Evolutionary conservation across 2,113 vertebrate genomes (phyloP).

Genomic region (Equus przewalskii): DNA sequence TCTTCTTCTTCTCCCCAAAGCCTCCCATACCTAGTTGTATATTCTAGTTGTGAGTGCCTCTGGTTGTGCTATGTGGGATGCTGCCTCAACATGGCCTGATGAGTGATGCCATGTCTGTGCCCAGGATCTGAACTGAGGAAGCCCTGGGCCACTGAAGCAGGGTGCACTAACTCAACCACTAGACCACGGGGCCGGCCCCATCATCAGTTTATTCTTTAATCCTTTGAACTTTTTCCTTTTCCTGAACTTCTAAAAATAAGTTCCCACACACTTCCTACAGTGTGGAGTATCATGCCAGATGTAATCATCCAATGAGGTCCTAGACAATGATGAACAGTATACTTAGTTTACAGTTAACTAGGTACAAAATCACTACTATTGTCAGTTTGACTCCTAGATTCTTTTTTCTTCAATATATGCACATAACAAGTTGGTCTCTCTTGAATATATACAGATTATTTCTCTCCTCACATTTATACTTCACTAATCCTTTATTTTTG

Average conservation of each 20-base stretch:
- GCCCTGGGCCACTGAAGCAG: too few species aligned
- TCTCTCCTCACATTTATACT: not conserved
- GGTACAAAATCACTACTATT: not conserved
- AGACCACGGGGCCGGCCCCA: too few species aligned
- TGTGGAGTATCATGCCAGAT: not conserved
- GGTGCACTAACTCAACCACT: too few species aligned
- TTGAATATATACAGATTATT: not conserved
- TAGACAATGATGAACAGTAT: not conserved
- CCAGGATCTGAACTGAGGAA: too few species aligned
- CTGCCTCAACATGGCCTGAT: too few species aligned
- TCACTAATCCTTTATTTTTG: slow-evolving; percentile 24
- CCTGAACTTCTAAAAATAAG: not conserved
- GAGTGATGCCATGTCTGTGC: too few species aligned
- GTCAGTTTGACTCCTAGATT: not conserved
- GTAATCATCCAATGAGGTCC: not conserved
- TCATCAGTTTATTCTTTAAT: not conserved
- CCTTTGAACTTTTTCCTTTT: not conserved
- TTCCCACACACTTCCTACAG: not conserved
- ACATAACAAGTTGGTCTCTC: not conserved
- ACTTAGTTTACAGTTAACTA: not conserved
- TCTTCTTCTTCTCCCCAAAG: too few species aligned
- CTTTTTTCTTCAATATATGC: not conserved
- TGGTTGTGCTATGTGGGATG: too few species aligned
- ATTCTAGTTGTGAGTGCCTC: too few species aligned
- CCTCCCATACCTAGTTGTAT: too few species aligned